Evolutionary conservation across 2,888 invertebrate genomes (phyloP).

Genomic region (Euplagia quadripunctaria): DNA sequence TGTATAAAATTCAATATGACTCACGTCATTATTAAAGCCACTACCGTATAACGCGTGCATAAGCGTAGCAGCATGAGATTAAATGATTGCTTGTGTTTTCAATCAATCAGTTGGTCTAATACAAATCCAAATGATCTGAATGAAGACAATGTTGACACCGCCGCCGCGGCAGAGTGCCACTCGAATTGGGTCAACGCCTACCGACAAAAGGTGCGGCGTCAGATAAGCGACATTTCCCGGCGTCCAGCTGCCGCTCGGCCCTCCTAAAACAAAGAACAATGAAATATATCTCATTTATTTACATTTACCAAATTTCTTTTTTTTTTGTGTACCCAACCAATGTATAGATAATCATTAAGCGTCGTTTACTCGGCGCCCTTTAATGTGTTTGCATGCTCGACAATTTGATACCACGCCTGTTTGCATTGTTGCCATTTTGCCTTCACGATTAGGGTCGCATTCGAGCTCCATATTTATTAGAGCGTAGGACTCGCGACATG

Average conservation of each 20-base stretch:
- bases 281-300: conserved; percentile 82
- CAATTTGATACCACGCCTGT: conserved; percentile 84
- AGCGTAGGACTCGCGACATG: conserved; percentile 81
- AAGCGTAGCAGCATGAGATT: conserved; percentile 25
- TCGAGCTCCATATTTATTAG: conserved; percentile 84
- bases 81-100: conserved; percentile 35
- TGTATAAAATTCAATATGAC: conserved; percentile 18
- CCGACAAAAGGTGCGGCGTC: conserved; percentile 85
- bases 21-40: neutral
- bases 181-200: conserved; percentile 85
- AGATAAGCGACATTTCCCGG: conserved; percentile 83
- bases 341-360: conserved; percentile 83
- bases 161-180: conserved; percentile 72
- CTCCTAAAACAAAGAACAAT: conserved; percentile 82
- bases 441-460: conserved; percentile 85
- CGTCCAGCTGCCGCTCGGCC: conserved; percentile 79
- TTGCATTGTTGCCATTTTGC: conserved; percentile 85
- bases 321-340: conserved; percentile 69
- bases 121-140: conserved; percentile 66
- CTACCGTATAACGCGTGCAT: conserved; percentile 1
- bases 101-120: conserved; percentile 45
- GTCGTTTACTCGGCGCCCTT: conserved; percentile 79
- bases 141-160: conserved; percentile 74
- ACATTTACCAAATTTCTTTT: conserved; percentile 67
- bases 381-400: conserved; percentile 85